These are phyloP conservation scores for Lanistes nyassanus DNA, from an alignment of 1,140 invertebrate species.

Conservation along the genomic window DNA sequence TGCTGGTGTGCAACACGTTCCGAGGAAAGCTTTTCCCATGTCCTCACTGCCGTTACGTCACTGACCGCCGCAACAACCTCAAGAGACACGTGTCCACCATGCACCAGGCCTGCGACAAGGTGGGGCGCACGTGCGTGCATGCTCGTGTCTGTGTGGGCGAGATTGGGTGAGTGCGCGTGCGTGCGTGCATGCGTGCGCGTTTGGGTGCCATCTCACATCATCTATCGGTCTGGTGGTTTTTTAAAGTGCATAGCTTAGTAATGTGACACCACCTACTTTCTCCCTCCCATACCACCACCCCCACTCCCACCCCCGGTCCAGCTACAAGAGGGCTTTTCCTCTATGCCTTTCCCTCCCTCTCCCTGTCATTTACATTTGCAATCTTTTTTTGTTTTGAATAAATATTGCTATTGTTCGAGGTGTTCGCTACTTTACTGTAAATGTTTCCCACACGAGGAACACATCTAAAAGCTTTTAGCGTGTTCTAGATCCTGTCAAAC, in stretches of 20 bases:
- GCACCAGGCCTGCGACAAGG: constrained; percentile 66
- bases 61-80: constrained; percentile 69
- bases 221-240: no score
- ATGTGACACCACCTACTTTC: no score
- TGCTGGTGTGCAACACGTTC: constrained; percentile 63
- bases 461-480: no score
- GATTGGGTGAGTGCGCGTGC: background rate
- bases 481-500: no score
- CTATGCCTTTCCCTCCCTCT: background rate
- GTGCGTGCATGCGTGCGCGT: background rate
- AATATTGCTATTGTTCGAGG: no score
- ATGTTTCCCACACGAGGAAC: no score
- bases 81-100: constrained; percentile 69
- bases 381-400: constrained; percentile 1
- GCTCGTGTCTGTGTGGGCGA: no score
- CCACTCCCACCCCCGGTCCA: background rate
- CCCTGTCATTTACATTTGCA: background rate
- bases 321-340: background rate
- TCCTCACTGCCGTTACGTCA: constrained; percentile 67
- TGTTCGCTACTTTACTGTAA: no score
- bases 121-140: constrained; percentile 9
- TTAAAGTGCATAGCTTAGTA: no score
- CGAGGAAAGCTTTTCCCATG: constrained; percentile 63
- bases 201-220: no score
- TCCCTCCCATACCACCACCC: background rate